Base-by-base conservation (phyloP, 2,888 invertebrate genomes). In the Campoplex capitator region DNA sequence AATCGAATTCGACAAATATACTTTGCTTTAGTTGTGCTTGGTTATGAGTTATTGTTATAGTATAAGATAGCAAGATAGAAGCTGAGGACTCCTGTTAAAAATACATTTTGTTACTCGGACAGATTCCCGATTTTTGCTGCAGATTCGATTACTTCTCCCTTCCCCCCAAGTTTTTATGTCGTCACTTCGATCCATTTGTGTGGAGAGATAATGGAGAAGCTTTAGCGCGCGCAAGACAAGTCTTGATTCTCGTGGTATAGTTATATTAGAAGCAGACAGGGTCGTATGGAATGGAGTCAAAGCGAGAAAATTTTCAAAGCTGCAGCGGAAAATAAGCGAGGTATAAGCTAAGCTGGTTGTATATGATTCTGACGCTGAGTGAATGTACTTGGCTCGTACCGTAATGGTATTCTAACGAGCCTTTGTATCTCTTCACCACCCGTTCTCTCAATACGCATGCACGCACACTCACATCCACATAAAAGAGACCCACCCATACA, bases 351-450 rank as follows among this genome's bases (percentile, higher is more conserved):
- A 62, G 48, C 48, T 13, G 3, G 45, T 45, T 28, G 75, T 68
- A 11, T 48, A 65, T 56, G 18, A 18, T 18, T 51, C 51, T n/a
- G 71, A 54, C 77, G 70, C 62, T 70, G 74, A 65, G 83, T 83
- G 85, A 84, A 85, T 79, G 83, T 74, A 85, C 87, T 87, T 80
- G 83, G 48, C 77, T 87, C 83, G 87, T 84, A 83, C 85, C 88
- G 84, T 90, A 90, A 89, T 90, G 83, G 89, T 87, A 84, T 90
- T 88, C 89, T 90, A 90, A 90, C 89, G 89, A 90, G 89, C 86
- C 89, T 89, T 88, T 87, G 88, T 87, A 87, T 88, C 87, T 86
- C 85, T 87, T 78, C 70, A 80, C 78, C 73, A 83, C 79, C 32
- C 38, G 8, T 68, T 68, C 82, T 68, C 48, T 76, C 48, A 75